Conservation (phyloP, 2,797 vertebrate species). For the Gymnothorax javanicus region DNA sequence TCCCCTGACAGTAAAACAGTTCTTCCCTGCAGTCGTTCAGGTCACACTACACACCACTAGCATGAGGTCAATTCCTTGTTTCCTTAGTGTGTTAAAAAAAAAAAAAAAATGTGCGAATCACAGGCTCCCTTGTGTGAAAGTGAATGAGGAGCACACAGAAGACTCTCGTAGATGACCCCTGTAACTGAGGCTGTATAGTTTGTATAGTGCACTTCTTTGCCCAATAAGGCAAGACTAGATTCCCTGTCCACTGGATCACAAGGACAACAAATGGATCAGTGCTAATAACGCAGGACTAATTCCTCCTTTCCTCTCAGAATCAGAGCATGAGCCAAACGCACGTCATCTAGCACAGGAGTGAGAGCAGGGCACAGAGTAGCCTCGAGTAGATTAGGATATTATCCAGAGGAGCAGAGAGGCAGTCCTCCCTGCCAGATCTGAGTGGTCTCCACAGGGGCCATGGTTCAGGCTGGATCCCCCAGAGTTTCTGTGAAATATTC, state of each 20-base stretch:
- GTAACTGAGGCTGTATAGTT: too few species aligned
- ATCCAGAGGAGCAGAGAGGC: constrained; percentile 32
- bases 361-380: background rate
- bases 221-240: too few species aligned
- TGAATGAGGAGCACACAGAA: background rate
- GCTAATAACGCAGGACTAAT: background rate
- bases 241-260: too few species aligned
- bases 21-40: background rate
- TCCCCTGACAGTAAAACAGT: background rate
- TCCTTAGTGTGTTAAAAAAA: background rate
- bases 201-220: too few species aligned
- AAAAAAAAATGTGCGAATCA: background rate
- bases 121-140: background rate
- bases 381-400: constrained; percentile 32
- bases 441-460: background rate
- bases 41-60: background rate
- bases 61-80: background rate
- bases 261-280: too few species aligned
- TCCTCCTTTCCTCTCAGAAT: background rate
- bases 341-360: background rate
- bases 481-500: constrained; percentile 11
- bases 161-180: background rate
- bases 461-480: constrained; percentile 11
- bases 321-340: background rate
- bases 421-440: constrained; percentile 23